phyloP scores from a whole-genome alignment of 2,797 vertebrate species.

The Peromyscus aztecus region DNA sequence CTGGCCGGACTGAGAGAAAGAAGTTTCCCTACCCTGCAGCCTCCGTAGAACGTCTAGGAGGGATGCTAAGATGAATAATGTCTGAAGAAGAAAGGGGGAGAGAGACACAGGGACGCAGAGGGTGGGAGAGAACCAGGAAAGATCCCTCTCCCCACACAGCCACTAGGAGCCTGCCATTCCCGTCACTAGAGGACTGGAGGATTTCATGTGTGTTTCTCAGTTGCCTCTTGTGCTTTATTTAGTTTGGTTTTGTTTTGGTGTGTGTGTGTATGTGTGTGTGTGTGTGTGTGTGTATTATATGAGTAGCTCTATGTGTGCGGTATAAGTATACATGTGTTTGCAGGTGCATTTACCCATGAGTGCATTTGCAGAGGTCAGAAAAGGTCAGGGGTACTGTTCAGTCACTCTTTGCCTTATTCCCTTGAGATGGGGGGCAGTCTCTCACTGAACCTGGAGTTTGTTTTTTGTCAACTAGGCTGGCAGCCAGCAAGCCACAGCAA shows the following conservation, averaged over 20 bases:
- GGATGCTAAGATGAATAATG: not conserved
- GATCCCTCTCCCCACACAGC: not conserved
- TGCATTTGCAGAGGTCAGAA: not conserved
- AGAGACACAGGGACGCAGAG: not conserved
- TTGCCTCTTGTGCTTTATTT: not conserved
- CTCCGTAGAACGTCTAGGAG: not conserved
- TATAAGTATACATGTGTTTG: not conserved
- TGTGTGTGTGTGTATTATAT: not conserved
- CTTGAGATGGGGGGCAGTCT: not conserved
- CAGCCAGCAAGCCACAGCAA: not conserved
- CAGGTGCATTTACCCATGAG: not conserved
- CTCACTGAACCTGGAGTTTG: not conserved
- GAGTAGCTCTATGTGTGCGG: not conserved
- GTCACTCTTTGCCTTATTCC: not conserved
- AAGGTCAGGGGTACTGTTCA: not conserved
- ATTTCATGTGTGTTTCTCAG: not conserved
- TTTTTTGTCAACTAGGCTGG: not conserved
- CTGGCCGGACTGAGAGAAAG: not conserved
- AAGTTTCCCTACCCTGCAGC: not conserved
- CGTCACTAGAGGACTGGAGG: not conserved
- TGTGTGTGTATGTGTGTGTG: not conserved
- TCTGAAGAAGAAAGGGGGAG: too few relatives aligned
- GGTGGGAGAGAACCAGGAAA: not conserved
- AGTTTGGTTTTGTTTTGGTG: not conserved
- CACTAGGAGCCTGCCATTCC: rapidly evolving